Conservation (phyloP, 2,888 invertebrate species). For the Odontocolon sp. region DNA sequence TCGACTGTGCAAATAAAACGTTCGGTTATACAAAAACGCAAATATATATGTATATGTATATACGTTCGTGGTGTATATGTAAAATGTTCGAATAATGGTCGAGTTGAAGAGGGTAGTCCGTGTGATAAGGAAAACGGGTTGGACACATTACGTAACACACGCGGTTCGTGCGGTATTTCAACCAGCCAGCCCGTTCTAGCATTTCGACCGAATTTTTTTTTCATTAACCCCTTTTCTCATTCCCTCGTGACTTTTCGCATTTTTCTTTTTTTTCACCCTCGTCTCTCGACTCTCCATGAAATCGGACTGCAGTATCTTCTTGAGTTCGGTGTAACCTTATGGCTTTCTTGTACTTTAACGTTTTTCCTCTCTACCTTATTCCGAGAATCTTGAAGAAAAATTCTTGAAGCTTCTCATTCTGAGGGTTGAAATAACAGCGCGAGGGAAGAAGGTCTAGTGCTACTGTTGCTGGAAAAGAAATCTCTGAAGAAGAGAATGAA, state of each 20-base stretch:
- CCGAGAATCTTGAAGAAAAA: conserved; percentile 16
- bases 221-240: conserved; percentile 16
- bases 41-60: not conserved
- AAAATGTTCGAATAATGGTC: not conserved
- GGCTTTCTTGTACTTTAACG: not conserved
- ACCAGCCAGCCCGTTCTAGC: not conserved
- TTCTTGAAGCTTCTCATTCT: conserved; percentile 2
- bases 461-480: conserved; percentile 12
- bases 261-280: not conserved
- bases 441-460: not conserved
- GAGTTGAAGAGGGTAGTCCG: conserved; percentile 2
- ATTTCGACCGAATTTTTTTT: conserved; percentile 5
- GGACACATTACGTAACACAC: conserved; percentile 33
- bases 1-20: conserved; percentile 1
- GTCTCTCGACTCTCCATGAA: not conserved
- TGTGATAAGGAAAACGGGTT: conserved; percentile 18
- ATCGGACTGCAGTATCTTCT: not conserved
- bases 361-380: not conserved
- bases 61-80: not conserved
- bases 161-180: conserved; percentile 33
- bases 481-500: conserved; percentile 23
- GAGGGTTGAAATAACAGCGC: conserved; percentile 31
- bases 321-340: not conserved
- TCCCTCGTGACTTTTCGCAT: not conserved
- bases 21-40: not conserved